Base-by-base conservation (phyloP, 2,797 vertebrate genomes). In the Parotocinclus haroldoi region DNA sequence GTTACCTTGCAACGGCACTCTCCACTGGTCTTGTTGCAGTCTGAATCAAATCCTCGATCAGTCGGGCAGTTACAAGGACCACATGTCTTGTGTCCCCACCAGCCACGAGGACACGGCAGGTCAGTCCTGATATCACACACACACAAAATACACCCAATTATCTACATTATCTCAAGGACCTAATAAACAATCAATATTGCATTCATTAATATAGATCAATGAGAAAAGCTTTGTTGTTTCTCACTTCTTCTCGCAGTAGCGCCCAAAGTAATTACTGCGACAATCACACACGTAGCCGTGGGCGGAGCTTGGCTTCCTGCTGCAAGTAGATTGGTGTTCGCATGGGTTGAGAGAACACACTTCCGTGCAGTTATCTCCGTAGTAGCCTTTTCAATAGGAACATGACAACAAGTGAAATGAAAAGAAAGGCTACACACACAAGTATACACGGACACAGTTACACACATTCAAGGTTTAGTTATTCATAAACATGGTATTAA, bases 1-100 rank as follows among this genome's bases (percentile, higher is more conserved):
- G 82, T 77, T 76, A 98, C 96, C 93, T 97, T 98, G 85, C 96
- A 98, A 79, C 77, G 92, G 78, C 96, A 98, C 75, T 93, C 92
- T 64, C 96, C 96, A 0, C 86, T 96, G 0, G 93, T 98, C 86
- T 96, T 95, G 87, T 98, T 96, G 84, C 96, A 98, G 78, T 98
- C 95, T 0, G 91, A 89, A 71, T 98, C 93, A 4, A 98, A 98
- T 58, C 96, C 96, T 54, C 88, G 92, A 73, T 89, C 81, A 1
- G 87, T 84, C 0, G 91, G 89, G 62, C 96, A 98, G 84, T 85
- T 91, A 80, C 96, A 98, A 0, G 96, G 96, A 1, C 96, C 95
- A 0, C 96, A 98, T 0, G 93, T 95, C 75, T 95, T 95, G 72
- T 97, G 91, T 12, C 96, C 96, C 96, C 96, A 98, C 95, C 96